Conservation (phyloP, 2,113 vertebrate species). For the Patagioenas fasciata region DNA sequence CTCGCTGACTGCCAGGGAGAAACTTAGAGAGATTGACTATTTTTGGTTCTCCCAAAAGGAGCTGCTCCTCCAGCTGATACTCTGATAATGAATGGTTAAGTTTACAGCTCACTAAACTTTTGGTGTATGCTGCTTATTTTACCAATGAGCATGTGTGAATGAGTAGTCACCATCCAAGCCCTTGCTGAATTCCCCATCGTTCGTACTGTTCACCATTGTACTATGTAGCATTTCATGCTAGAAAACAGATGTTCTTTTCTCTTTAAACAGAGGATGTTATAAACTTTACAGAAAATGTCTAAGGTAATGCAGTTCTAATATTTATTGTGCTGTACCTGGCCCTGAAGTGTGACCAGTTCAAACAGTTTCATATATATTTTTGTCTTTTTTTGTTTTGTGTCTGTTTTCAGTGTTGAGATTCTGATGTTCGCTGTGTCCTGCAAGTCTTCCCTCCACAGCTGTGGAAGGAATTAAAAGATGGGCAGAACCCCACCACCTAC, state of each 20-base stretch:
- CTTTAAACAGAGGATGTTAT: constrained; percentile 68
- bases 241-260: constrained; percentile 69
- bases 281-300: constrained; percentile 70
- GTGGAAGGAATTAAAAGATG: constrained; percentile 41
- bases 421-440: constrained; percentile 65
- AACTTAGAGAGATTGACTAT: constrained; percentile 31
- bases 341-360: constrained; percentile 73
- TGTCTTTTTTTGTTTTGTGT: constrained; percentile 57
- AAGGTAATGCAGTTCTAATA: constrained; percentile 74
- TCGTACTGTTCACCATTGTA: constrained; percentile 49
- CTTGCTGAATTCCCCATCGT: constrained; percentile 34
- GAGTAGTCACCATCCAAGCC: constrained; percentile 46
- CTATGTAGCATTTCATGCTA: constrained; percentile 70
- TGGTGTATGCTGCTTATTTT: constrained; percentile 57
- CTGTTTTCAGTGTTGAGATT: constrained; percentile 76
- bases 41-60: constrained; percentile 40
- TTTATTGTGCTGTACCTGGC: constrained; percentile 79
- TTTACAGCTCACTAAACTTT: constrained; percentile 59
- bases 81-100: constrained; percentile 45
- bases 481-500: constrained; percentile 53
- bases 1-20: constrained; percentile 14
- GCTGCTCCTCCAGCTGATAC: constrained; percentile 32
- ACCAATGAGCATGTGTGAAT: constrained; percentile 52
- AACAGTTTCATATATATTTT: constrained; percentile 75
- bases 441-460: constrained; percentile 57